These are phyloP conservation scores for Labeo catla DNA, from an alignment of 2,113 vertebrate species.

Conservation along the genomic window DNA sequence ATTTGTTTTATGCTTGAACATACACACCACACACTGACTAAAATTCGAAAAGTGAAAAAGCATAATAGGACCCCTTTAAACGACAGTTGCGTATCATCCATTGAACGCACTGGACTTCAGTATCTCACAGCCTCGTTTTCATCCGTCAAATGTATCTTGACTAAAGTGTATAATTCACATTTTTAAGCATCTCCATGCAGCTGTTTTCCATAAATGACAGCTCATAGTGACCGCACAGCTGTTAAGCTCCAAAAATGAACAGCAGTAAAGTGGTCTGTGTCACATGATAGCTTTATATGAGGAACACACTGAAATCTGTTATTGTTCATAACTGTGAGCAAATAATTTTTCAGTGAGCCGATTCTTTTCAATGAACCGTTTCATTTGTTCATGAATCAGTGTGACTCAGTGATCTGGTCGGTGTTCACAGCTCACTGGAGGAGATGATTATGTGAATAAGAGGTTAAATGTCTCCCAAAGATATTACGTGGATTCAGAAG, in stretches of 20 bases:
- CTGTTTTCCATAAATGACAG: background rate
- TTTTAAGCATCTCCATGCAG: background rate
- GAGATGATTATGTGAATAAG: background rate
- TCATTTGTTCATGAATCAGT: background rate
- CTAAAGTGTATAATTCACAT: too few relatives aligned
- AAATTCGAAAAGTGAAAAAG: too few relatives aligned
- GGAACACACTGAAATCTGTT: background rate
- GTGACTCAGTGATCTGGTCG: background rate
- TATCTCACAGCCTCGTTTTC: background rate
- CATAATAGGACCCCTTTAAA: too few relatives aligned
- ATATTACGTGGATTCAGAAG: constrained; percentile 1
- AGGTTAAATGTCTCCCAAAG: constrained; percentile 3
- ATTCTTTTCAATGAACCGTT: background rate
- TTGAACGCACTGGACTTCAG: background rate
- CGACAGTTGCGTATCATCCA: background rate
- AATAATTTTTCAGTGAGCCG: background rate
- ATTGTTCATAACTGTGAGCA: background rate
- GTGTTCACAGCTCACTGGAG: background rate
- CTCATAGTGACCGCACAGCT: background rate
- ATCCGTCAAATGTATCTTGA: background rate
- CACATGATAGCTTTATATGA: background rate
- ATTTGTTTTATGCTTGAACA: too few relatives aligned
- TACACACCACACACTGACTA: too few relatives aligned
- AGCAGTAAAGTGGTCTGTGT: background rate
- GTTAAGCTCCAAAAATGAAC: background rate